phyloP scores from a whole-genome alignment of 2,888 invertebrate species.

The Schrankia costaestrigalis region DNA sequence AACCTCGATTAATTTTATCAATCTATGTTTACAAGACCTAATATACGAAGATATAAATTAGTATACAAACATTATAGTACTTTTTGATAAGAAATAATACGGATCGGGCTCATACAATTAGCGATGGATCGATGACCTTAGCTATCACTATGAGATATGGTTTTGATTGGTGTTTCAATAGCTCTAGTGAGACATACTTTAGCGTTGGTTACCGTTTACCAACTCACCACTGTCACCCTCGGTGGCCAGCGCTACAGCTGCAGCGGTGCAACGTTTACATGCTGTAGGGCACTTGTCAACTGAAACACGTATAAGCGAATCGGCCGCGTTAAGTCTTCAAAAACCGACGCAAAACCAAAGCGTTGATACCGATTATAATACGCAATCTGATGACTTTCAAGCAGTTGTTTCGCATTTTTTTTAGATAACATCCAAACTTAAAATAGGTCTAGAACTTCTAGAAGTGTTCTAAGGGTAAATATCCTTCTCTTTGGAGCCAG shows the following conservation, averaged over 20 bases:
- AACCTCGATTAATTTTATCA: no score
- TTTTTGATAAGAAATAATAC: constrained; percentile 12
- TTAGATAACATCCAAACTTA: no score
- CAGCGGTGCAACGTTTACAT: constrained; percentile 69
- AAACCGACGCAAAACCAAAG: no score
- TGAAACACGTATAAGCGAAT: constrained; percentile 53
- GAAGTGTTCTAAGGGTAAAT: no score
- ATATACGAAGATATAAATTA: constrained; percentile 7
- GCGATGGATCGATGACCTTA: constrained; percentile 30
- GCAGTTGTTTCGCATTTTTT: no score
- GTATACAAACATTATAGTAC: background rate
- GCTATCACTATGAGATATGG: constrained; percentile 17
- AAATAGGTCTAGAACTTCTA: no score
- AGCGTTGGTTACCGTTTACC: constrained; percentile 19
- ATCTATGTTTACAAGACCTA: no score
- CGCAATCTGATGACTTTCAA: no score
- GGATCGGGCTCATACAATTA: constrained; percentile 23
- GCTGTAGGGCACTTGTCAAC: constrained; percentile 52
- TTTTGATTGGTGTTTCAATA: constrained; percentile 14
- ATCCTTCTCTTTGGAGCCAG: no score
- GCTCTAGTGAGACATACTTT: constrained; percentile 10
- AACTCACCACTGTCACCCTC: constrained; percentile 68
- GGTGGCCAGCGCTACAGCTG: constrained; percentile 59
- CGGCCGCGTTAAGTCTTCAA: no score
- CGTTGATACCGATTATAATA: no score